Evolutionary conservation across 2,797 vertebrate genomes (phyloP).

Genomic region (Anabas testudineus): DNA sequence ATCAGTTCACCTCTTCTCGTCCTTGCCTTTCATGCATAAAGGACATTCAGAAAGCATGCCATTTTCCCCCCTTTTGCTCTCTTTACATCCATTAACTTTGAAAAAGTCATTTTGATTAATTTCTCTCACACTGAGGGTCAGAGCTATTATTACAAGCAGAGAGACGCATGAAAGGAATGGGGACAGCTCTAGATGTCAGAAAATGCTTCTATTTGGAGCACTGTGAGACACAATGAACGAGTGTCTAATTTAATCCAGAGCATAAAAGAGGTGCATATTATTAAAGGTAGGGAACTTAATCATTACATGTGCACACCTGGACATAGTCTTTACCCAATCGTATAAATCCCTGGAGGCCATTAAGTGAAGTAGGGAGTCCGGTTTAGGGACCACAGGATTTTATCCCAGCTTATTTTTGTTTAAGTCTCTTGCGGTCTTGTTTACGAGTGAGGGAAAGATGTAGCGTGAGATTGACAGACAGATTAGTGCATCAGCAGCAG

Average conservation of each 20-base stretch:
- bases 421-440: too few species aligned
- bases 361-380: too few species aligned
- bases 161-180: conserved; percentile 66
- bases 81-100: conserved; percentile 77
- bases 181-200: conserved; percentile 54
- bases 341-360: conserved; percentile 1
- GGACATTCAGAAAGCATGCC: conserved; percentile 66
- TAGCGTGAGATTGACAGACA: too few species aligned
- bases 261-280: conserved; percentile 35
- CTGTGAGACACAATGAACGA: conserved; percentile 39
- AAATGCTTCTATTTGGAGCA: conserved; percentile 47
- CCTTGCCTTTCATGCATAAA: conserved; percentile 68
- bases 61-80: conserved; percentile 42
- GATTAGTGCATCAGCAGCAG: too few species aligned
- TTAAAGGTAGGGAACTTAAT: conserved; percentile 33
- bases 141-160: conserved; percentile 75
- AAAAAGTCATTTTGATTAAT: conserved; percentile 74
- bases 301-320: conserved; percentile 39
- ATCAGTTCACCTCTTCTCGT: conserved; percentile 44
- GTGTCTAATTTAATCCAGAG: conserved; percentile 57
- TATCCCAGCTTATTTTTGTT: too few species aligned
- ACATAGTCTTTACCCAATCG: conserved; percentile 9
- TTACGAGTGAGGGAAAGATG: too few species aligned
- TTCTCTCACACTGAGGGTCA: conserved; percentile 73
- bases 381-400: too few species aligned